Evolutionary conservation across 2,888 invertebrate species (phyloP), one percentile per base, ranked within the genome.

Genomic region (Magallana nippona): DNA sequence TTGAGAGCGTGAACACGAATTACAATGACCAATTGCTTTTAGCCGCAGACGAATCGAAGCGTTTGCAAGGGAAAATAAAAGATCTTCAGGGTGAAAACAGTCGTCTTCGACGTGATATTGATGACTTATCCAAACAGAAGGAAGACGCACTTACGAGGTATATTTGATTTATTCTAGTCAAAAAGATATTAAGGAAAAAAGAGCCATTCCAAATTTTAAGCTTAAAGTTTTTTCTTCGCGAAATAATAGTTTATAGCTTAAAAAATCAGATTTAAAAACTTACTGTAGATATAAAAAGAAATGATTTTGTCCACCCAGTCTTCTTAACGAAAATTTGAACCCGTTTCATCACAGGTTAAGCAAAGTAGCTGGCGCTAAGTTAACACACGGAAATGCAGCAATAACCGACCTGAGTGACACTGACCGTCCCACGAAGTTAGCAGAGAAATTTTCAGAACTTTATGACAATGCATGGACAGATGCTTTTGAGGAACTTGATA

Each of bases 401-500:
- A 71, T 71, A 71, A 71, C 71, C 5, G 71, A 71, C 8, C 71
- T 71, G 13, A 71, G 71, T 71, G 71, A 71, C 13, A 71, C 71
- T 15, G 32, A 71, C 13, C 71, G 71, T 13, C 71, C 71, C 10
- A 71, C 71, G 15, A 71, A 71, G 32, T 22, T 71, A 71, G 71
- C 71, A 71, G 71, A 71, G 15, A 71, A 71, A 27, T 71, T 71
- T 32, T 71, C 71, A 3, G 71, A 71, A 15, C 15, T 71, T 22
- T 71, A 71, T 22, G 71, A 71, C 71, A 71, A 71, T 13, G 27
- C 22, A 32, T 71, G 71, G 71, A 71, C 71, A 3, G 71, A 71
- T 32, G 71, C 71, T 27, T 71, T 71, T 32, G 71, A 71, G 15
- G 71, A 71, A 27, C 71, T 71, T 11, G 71, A 71, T 15, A 71